A percentile compares a stretch with the other conserved stretches of the same genome.
Evolutionary conservation across 2,888 invertebrate species (phyloP).

Genomic region (Griposia aprilina): DNA sequence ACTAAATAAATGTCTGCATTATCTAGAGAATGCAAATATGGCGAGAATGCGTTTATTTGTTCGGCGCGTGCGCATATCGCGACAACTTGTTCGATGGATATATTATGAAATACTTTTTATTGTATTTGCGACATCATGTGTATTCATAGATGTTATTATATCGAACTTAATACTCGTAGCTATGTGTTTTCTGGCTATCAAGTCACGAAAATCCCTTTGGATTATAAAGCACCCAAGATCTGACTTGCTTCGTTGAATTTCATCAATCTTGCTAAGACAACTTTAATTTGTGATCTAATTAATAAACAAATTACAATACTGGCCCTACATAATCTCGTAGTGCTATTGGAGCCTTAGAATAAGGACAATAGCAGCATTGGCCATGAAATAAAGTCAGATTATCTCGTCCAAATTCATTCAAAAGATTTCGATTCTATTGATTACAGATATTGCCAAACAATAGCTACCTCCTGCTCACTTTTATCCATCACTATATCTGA

Average conservation of each 20-base stretch:
- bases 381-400: conserved; percentile 13
- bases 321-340: neutral
- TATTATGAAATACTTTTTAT: conserved; percentile 32
- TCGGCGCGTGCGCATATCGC: conserved; percentile 45
- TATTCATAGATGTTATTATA: conserved; percentile 4
- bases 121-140: conserved; percentile 1
- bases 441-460: conserved; percentile 39
- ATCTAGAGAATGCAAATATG: conserved; percentile 62
- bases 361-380: neutral
- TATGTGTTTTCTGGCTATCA: conserved; percentile 7
- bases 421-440: conserved; percentile 11
- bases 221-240: neutral
- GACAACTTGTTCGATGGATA: conserved; percentile 33
- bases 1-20: conserved; percentile 53
- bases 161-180: neutral
- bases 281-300: neutral
- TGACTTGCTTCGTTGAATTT: neutral
- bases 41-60: conserved; percentile 61
- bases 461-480: conserved; percentile 22
- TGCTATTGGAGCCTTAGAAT: neutral
- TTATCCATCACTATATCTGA: conserved; percentile 22
- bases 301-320: neutral
- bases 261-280: neutral
- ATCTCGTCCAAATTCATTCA: conserved; percentile 32
- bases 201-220: neutral